Evolutionary conservation across 2,888 invertebrate genomes (phyloP).

Genomic region (Cordilura impudica): DNA sequence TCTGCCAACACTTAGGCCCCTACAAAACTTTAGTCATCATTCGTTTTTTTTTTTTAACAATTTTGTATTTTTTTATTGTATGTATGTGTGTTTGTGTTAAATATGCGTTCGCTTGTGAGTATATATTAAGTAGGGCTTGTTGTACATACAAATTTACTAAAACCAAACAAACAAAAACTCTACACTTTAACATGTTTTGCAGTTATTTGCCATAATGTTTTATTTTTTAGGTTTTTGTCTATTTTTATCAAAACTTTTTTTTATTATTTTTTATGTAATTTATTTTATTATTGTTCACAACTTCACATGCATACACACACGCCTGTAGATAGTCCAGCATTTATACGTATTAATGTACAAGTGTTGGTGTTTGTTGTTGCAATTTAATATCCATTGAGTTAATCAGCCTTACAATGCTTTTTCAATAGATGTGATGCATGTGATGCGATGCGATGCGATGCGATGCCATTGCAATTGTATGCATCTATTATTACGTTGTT

Average conservation of each 20-base stretch:
- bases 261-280: constrained; percentile 55
- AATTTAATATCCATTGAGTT: constrained; percentile 57
- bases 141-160: not conserved
- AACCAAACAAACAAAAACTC: not conserved
- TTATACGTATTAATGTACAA: constrained; percentile 15
- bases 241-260: constrained; percentile 44
- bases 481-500: constrained; percentile 45
- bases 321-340: not conserved
- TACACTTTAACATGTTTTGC: constrained; percentile 28
- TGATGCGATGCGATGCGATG: too few relatives aligned
- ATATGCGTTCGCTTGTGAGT: constrained; percentile 28
- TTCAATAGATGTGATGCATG: constrained; percentile 44
- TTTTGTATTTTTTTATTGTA: not conserved
- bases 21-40: constrained; percentile 9
- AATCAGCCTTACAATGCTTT: constrained; percentile 61
- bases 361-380: constrained; percentile 25
- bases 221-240: constrained; percentile 46
- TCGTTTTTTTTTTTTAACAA: not conserved
- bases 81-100: constrained; percentile 13
- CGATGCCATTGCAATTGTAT: too few relatives aligned
- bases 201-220: constrained; percentile 34
- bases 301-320: not conserved
- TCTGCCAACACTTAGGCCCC: constrained; percentile 44
- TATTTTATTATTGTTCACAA: constrained; percentile 47
- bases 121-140: not conserved